Percentiles rank a stretch among this genome's conserved stretches.
Conservation (phyloP, 2,113 vertebrate genomes). For the Crotophaga sulcirostris region DNA sequence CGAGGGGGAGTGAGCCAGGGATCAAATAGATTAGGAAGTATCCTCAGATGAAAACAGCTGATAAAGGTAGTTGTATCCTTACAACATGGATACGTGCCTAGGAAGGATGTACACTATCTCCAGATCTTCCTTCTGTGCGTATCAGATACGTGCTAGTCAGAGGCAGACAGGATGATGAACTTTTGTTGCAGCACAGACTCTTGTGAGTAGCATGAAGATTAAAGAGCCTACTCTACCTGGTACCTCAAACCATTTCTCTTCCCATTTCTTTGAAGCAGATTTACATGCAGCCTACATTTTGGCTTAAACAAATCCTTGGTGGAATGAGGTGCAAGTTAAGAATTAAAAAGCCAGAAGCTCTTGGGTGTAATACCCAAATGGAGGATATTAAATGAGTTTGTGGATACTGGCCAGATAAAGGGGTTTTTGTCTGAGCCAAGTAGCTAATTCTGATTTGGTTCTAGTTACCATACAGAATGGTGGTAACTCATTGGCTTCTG, state of each 20-base stretch:
- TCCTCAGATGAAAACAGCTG: background rate
- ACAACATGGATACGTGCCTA: background rate
- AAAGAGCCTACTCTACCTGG: conserved; percentile 23
- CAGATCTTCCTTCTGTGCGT: conserved; percentile 8
- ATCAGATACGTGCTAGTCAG: background rate
- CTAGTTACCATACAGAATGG: background rate
- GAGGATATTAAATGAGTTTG: conserved; percentile 31
- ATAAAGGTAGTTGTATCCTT: background rate
- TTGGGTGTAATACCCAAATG: background rate
- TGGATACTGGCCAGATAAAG: conserved; percentile 26
- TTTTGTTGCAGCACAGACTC: background rate
- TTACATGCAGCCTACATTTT: conserved; percentile 13
- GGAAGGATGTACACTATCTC: conserved; percentile 1
- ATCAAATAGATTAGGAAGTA: background rate
- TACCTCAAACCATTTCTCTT: conserved; percentile 44
- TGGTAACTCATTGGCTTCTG: background rate
- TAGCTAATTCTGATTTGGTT: conserved; percentile 35
- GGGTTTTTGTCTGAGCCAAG: background rate
- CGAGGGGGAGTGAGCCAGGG: background rate
- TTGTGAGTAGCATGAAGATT: conserved; percentile 9
- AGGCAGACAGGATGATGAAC: background rate
- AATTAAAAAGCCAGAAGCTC: conserved; percentile 34
- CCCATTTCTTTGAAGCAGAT: conserved; percentile 36
- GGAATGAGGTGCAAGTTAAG: conserved; percentile 12
- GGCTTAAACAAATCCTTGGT: conserved; percentile 30